Base-by-base conservation (phyloP, 2,888 invertebrate species). In the Meganola albula region DNA sequence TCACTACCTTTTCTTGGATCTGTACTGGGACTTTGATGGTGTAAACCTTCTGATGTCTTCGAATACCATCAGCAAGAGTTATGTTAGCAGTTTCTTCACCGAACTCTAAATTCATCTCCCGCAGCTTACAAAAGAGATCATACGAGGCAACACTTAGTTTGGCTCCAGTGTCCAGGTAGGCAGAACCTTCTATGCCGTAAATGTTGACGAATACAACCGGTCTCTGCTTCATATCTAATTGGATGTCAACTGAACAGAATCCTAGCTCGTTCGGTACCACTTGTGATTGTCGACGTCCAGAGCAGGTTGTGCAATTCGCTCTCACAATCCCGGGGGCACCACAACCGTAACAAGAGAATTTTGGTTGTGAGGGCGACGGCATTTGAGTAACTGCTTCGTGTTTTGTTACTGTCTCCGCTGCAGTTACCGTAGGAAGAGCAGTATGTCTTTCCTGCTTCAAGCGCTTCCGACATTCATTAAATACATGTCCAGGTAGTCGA, bases 311-410 rank as follows among this genome's bases (percentile, higher is more conserved):
- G 10, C 34, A 35, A n/a, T 31, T 39, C 2, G 37, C 33, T 8
- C 40, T 18, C 1, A 35, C 27, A 8, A 48, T 34, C 5, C 40
- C 48, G 13, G 42, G 43, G 12, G 34, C 13, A 7, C 44, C 40
- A 20, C 51, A 48, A 1, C 40, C 45, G 10, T 42, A 44, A 11
- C 45, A 45, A 1, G 30, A 27, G 20, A 48, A 44, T 13, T 24
- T 38, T 1, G 45, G 36, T 9, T 37, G 36, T 2, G 44, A 47
- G 4, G 38, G 38, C 5, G 44, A 45, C 9, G 44, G 40, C 13
- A 29, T 36, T 29, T 44, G 48, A 2, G 40, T 37, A 12, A 22
- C 34, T 2, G 24, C 3, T 11, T 30, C 34, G 9, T 14, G 1
- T 2, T 29, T n/a, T 21, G n/a, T 21, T 21, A 8, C n/a, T 21